These are phyloP conservation scores for Himalopsyche japonica DNA, from an alignment of 2,888 invertebrate species.

Conservation along the genomic window DNA sequence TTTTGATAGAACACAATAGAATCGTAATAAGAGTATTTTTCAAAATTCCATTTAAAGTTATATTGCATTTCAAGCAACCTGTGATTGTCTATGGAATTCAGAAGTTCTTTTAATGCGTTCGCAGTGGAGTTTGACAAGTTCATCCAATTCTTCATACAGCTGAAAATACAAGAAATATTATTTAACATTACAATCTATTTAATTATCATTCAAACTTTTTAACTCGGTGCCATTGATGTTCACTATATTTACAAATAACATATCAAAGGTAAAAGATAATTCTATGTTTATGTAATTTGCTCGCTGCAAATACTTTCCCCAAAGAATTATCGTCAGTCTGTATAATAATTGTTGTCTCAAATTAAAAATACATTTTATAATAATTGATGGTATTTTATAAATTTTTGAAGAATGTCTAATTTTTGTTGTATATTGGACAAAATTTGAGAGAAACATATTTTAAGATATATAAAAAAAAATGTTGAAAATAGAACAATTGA, in stretches of 20 bases:
- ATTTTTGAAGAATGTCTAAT: too few relatives aligned
- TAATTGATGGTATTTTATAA: too few relatives aligned
- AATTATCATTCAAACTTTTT: too few relatives aligned
- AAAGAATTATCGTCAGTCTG: too few relatives aligned
- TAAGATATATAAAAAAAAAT: too few relatives aligned
- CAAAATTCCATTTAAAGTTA: neutral
- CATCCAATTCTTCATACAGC: slow-evolving; percentile 66
- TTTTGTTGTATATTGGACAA: too few relatives aligned
- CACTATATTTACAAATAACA: neutral
- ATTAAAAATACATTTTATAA: too few relatives aligned
- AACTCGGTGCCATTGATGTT: neutral
- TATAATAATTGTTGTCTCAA: too few relatives aligned
- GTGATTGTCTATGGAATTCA: slow-evolving; percentile 59
- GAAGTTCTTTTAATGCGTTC: slow-evolving; percentile 65
- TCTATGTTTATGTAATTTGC: too few relatives aligned
- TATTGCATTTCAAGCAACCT: neutral
- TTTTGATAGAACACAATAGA: neutral
- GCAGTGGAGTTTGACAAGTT: slow-evolving; percentile 66
- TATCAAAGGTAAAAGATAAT: neutral
- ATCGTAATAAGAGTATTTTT: neutral
- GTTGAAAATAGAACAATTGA: too few relatives aligned
- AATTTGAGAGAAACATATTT: too few relatives aligned
- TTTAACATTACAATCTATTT: neutral
- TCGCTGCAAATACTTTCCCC: too few relatives aligned
- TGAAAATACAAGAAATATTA: slow-evolving; percentile 47